phyloP scores from a whole-genome alignment of 2,888 invertebrate genomes.

The Notodonta dromedarius region DNA sequence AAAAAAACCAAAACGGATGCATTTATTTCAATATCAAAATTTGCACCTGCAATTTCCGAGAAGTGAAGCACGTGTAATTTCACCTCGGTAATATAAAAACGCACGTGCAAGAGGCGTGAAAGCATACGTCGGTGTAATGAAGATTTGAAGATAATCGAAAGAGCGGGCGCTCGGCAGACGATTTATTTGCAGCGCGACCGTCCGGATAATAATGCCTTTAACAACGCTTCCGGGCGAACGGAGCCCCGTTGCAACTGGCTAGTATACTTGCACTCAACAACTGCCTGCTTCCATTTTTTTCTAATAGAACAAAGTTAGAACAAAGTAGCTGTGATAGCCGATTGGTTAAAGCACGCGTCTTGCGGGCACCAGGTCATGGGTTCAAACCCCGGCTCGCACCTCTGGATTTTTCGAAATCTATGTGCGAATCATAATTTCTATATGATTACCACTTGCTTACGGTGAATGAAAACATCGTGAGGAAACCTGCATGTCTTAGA shows the following conservation, averaged over 20 bases:
- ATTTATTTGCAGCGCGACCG: constrained; percentile 83
- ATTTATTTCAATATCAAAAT: not conserved
- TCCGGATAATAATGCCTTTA: constrained; percentile 82
- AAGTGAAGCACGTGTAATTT: constrained; percentile 1
- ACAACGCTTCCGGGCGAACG: constrained; percentile 67
- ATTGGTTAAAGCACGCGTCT: no score
- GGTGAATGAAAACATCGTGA: no score
- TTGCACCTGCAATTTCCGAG: not conserved
- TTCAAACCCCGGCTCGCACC: no score
- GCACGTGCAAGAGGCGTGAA: constrained; percentile 43
- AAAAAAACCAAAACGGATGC: no score
- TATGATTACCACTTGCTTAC: no score
- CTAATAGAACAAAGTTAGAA: no score
- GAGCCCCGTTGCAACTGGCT: constrained; percentile 20
- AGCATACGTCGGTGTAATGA: constrained; percentile 80
- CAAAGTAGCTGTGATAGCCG: no score
- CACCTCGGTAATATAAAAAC: constrained; percentile 29
- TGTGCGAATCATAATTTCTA: no score
- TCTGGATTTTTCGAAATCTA: no score
- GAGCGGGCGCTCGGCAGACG: constrained; percentile 75
- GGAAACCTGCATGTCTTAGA: no score
- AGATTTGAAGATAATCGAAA: constrained; percentile 85
- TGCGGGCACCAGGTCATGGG: no score
- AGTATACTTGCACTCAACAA: constrained; percentile 24
- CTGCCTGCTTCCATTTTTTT: not conserved